phyloP scores from a whole-genome alignment of 2,113 vertebrate species.

The Ameiurus melas region DNA sequence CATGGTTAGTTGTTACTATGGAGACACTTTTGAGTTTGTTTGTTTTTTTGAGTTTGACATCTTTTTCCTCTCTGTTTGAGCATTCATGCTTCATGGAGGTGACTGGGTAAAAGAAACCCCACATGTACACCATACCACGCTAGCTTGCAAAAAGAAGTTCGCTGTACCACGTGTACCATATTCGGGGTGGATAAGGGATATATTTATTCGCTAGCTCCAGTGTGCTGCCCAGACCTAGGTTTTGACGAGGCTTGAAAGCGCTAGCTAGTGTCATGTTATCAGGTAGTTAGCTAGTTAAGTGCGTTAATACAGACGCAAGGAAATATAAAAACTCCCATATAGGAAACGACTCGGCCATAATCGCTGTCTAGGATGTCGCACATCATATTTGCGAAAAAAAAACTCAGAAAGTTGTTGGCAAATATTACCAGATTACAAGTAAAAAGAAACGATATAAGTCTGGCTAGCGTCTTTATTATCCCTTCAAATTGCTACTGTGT shows the following conservation, averaged over 20 bases:
- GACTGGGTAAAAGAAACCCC: background rate
- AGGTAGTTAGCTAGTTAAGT: background rate
- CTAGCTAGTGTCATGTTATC: background rate
- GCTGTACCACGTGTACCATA: background rate
- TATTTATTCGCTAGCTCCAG: background rate
- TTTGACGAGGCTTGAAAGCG: too few species aligned
- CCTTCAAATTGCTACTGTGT: background rate
- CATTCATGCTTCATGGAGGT: background rate
- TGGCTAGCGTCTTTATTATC: background rate
- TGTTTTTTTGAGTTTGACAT: background rate
- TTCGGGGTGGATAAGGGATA: background rate
- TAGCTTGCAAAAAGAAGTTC: background rate
- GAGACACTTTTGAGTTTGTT: too few species aligned
- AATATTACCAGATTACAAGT: background rate
- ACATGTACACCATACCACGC: background rate
- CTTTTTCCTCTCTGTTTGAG: background rate
- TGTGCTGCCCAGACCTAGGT: background rate
- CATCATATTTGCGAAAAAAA: too few species aligned
- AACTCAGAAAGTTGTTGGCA: too few species aligned
- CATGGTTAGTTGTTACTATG: slow-evolving; percentile 7
- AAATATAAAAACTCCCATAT: background rate
- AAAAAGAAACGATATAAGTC: background rate
- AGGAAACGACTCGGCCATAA: background rate
- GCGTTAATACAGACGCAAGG: background rate
- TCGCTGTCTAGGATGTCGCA: background rate